phyloP scores from a whole-genome alignment of 2,888 invertebrate genomes.

The Dione vanillae region DNA sequence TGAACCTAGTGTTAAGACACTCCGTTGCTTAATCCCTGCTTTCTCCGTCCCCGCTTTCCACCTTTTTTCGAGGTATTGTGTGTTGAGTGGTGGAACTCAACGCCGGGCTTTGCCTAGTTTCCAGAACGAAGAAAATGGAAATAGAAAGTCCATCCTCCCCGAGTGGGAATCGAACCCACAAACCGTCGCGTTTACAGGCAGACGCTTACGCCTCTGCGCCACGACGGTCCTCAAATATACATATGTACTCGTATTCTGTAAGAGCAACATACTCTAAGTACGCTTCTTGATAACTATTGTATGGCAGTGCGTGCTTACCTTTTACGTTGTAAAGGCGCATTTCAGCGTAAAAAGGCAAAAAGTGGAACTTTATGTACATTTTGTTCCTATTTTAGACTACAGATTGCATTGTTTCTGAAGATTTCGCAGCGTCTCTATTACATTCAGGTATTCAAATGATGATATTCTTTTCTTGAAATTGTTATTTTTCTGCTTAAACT shows the following conservation, averaged over 20 bases:
- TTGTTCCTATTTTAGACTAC: conserved; percentile 23
- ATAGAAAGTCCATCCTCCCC: too few relatives aligned
- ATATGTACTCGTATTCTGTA: not conserved
- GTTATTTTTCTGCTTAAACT: not conserved
- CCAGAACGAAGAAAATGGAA: too few relatives aligned
- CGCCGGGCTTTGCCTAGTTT: too few relatives aligned
- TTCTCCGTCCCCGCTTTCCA: too few relatives aligned
- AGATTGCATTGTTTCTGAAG: conserved; percentile 15
- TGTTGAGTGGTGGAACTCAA: too few relatives aligned
- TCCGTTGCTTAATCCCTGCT: too few relatives aligned
- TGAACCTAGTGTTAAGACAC: too few relatives aligned
- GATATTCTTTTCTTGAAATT: not conserved
- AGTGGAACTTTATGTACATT: conserved; percentile 16
- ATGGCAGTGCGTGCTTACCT: conserved; percentile 14
- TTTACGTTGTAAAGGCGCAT: conserved; percentile 22
- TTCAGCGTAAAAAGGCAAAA: conserved; percentile 22
- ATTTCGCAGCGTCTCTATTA: not conserved
- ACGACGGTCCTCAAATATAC: too few relatives aligned
- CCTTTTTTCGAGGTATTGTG: too few relatives aligned
- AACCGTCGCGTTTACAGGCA: too few relatives aligned
- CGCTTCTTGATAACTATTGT: conserved; percentile 23
- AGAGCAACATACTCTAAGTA: conserved; percentile 17
- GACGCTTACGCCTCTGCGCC: too few relatives aligned
- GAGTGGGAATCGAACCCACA: too few relatives aligned
- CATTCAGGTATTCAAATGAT: not conserved